Conservation (phyloP, 2,113 vertebrate genomes). For the Sitta europaea region DNA sequence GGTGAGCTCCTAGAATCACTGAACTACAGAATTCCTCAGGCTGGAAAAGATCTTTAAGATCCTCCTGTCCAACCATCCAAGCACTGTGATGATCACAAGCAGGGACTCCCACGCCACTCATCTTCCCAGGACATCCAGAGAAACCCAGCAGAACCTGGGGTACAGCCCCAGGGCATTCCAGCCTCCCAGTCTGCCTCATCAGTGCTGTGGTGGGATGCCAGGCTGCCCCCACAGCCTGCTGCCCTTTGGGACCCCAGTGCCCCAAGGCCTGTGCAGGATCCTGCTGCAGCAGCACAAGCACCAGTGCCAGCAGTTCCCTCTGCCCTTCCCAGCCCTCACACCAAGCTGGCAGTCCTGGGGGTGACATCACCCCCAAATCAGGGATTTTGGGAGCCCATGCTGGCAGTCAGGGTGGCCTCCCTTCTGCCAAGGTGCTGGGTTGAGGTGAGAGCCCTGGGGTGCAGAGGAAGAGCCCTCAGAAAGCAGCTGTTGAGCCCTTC, state of each 20-base stretch:
- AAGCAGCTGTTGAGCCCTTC: not conserved
- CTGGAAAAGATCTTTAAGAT: not conserved
- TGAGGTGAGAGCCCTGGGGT: not conserved
- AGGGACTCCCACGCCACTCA: not conserved
- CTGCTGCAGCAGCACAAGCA: fast-evolving
- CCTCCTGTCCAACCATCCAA: not conserved
- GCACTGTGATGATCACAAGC: no score
- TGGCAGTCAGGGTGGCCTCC: not conserved
- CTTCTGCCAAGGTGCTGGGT: fast-evolving
- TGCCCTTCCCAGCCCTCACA: not conserved
- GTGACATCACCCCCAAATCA: not conserved
- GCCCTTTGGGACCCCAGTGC: not conserved
- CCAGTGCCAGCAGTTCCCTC: not conserved
- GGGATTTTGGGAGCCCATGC: not conserved
- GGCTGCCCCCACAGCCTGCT: not conserved
- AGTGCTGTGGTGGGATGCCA: not conserved
- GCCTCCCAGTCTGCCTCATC: not conserved
- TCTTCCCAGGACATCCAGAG: not conserved
- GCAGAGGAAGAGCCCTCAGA: not conserved
- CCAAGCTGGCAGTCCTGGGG: not conserved
- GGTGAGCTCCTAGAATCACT: not conserved
- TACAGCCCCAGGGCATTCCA: not conserved
- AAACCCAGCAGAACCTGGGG: not conserved
- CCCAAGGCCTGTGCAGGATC: not conserved
- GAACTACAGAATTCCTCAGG: not conserved